These are phyloP conservation scores for Tridacna gigas DNA, from an alignment of 2,888 invertebrate species.

Conservation along the genomic window DNA sequence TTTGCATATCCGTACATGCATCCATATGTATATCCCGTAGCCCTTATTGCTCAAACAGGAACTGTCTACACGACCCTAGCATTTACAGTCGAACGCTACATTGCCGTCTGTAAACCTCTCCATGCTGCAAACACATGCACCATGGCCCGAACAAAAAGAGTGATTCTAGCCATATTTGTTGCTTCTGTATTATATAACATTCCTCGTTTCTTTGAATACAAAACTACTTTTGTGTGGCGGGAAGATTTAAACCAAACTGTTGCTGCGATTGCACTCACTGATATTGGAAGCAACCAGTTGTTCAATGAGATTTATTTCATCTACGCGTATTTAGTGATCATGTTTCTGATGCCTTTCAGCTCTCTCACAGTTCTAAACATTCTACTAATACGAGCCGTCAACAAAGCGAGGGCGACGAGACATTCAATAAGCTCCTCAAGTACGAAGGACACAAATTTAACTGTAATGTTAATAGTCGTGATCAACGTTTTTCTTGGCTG, in stretches of 20 bases:
- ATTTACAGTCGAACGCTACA: constrained; percentile 93
- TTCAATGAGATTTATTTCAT: constrained; percentile 82
- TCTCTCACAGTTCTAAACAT: constrained; percentile 81
- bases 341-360: constrained; percentile 82
- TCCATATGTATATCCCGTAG: constrained; percentile 91
- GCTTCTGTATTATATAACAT: constrained; percentile 95
- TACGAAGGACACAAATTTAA: constrained; percentile 94
- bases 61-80: constrained; percentile 93
- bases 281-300: constrained; percentile 74
- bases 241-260: constrained; percentile 66
- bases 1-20: constrained; percentile 91
- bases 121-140: constrained; percentile 96
- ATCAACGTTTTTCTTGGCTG: constrained; percentile 97
- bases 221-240: constrained; percentile 54
- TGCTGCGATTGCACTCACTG: constrained; percentile 69
- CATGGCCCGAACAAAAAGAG: constrained; percentile 93
- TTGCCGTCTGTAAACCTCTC: constrained; percentile 91
- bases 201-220: constrained; percentile 87
- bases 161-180: constrained; percentile 92
- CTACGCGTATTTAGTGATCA: constrained; percentile 80
- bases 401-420: constrained; percentile 71
- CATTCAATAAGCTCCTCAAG: constrained; percentile 72
- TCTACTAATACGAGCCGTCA: constrained; percentile 81
- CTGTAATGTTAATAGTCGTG: constrained; percentile 97
- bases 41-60: constrained; percentile 95